Conservation (phyloP, 1,140 invertebrate species). For the Leptinotarsa lineolata region DNA sequence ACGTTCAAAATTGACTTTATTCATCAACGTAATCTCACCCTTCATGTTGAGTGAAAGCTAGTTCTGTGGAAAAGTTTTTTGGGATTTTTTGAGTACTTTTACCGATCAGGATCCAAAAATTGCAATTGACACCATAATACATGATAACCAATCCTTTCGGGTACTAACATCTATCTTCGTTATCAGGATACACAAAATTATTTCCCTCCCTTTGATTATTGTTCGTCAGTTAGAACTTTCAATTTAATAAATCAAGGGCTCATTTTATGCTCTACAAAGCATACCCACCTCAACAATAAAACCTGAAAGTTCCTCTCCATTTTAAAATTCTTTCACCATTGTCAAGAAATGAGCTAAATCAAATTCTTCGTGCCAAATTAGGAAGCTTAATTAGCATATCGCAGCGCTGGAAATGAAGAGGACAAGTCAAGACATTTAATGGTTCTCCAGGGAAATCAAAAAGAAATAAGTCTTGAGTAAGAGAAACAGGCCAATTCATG, state of each 20-base stretch:
- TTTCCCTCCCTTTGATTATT: too few species aligned
- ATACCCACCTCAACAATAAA: not conserved
- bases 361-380: constrained; percentile 9
- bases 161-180: too few species aligned
- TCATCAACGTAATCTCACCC: too few species aligned
- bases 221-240: too few species aligned
- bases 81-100: too few species aligned
- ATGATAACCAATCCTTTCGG: too few species aligned
- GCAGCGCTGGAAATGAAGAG: constrained; percentile 9
- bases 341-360: not conserved
- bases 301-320: not conserved
- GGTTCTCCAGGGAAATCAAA: constrained; percentile 6
- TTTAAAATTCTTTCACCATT: not conserved
- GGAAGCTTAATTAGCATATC: constrained; percentile 8
- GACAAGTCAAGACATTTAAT: constrained; percentile 2
- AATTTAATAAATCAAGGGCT: not conserved
- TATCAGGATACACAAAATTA: too few species aligned
- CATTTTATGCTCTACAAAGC: not conserved
- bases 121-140: too few species aligned
- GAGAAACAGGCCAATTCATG: not conserved
- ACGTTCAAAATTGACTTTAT: too few species aligned
- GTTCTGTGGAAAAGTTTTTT: too few species aligned
- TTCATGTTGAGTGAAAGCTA: too few species aligned
- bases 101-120: too few species aligned
- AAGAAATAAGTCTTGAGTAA: not conserved